Base-by-base conservation (phyloP, 1,140 invertebrate species). In the Sycobia sp. region DNA sequence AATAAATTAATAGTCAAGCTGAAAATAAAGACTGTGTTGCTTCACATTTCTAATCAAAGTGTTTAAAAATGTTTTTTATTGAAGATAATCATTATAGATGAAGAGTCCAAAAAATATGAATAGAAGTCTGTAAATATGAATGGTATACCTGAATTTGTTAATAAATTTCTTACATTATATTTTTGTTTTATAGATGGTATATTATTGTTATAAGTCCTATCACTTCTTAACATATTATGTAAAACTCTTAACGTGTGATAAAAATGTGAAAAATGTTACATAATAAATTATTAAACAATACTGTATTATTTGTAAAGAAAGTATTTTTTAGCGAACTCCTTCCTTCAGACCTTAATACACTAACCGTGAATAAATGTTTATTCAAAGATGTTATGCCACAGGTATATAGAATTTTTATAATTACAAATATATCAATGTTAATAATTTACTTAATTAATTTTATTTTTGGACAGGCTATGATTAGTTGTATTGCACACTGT, bases 401-500 rank as follows among this genome's bases (percentile, higher is more conserved):
- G 55, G 73, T 75, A 67, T 62, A 39, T n/a, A 39, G 29, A 11
- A 7, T 32, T 32, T 32, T 32, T 32, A 32, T 32, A 32, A 32
- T 32, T 7, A 32, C 29, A 32, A 32, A 32, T 32, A 7, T 32
- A 32, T 4, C 4, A 4, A 7, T 11, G 4, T 32, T 32, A 7
- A 32, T 32, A 7, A 32, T 32, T 32, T 7, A 32, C 4, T 32
- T 7, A 4, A 53, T 44, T 32, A 32, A 32, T 32, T 62, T 56
- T 64, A 0, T 47, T 69, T 65, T 54, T 57, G 10, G 11, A 3
- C 29, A 85, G 83, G 76, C 84, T 54, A 41, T 82, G 41, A 75
- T 79, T 27, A 76, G 75, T 53, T 79, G 76, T 64, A 71, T 82
- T 58, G 76, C 78, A 4, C 71, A 84, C 61, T 76, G 72, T 60